phyloP scores from a whole-genome alignment of 92 coral and sea anemone genomes.

The Palythoa caribaeorum region DNA sequence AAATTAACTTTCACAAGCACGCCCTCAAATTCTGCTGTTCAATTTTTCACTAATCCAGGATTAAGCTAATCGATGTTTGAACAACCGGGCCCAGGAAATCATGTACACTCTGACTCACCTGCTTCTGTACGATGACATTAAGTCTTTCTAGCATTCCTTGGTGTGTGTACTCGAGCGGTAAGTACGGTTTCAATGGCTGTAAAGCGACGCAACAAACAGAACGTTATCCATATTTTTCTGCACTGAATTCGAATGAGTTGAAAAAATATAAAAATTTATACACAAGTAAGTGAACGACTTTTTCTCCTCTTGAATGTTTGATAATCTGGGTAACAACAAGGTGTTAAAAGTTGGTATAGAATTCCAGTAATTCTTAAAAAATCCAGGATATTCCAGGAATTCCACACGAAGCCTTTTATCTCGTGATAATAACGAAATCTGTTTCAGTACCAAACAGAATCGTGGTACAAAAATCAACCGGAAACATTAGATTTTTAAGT shows the following conservation, averaged over 20 bases:
- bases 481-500: background rate
- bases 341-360: too few species aligned
- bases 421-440: too few species aligned
- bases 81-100: background rate
- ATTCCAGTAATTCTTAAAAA: too few species aligned
- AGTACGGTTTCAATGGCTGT: conserved; percentile 65
- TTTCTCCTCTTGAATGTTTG: too few species aligned
- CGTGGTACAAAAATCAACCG: background rate
- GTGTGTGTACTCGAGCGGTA: conserved; percentile 91
- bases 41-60: too few species aligned
- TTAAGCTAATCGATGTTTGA: too few species aligned
- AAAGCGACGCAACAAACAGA: background rate
- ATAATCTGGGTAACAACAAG: too few species aligned
- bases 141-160: conserved; percentile 98
- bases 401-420: too few species aligned
- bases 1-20: too few species aligned
- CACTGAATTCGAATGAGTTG: background rate
- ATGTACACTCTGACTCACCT: background rate
- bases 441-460: background rate
- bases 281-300: too few species aligned
- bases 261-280: background rate
- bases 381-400: too few species aligned
- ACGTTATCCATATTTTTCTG: background rate
- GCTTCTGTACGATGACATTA: conserved; percentile 76
- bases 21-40: too few species aligned